Percentiles rank a stretch among this genome's conserved stretches.
Conservation (phyloP, 35 echinoderm and acorn worm genomes). For the Heliocidaris erythrogramma region DNA sequence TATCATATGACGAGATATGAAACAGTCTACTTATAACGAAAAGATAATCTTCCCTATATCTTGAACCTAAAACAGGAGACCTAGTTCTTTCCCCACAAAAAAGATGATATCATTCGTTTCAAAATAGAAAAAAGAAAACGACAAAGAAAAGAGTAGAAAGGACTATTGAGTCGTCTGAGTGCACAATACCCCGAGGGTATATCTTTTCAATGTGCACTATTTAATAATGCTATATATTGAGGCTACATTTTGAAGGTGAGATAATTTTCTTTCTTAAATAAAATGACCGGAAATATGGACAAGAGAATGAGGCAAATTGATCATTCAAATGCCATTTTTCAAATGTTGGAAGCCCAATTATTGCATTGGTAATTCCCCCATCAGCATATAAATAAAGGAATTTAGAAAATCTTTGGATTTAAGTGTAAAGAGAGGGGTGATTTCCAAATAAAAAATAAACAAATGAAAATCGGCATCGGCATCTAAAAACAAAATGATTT, state of each 20-base stretch:
- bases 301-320: neutral
- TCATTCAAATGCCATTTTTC: neutral
- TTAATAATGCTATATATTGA: neutral
- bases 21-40: neutral
- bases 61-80: neutral
- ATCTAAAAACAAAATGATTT: too few relatives aligned
- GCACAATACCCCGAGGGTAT: neutral
- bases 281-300: neutral
- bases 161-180: neutral
- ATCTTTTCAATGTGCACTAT: neutral
- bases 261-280: neutral
- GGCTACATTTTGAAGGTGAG: neutral
- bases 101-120: neutral
- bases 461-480: too few relatives aligned
- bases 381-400: too few relatives aligned
- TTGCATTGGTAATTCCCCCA: neutral
- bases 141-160: neutral
- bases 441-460: too few relatives aligned
- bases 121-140: neutral
- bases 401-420: neutral
- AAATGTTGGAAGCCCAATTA: neutral
- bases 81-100: neutral
- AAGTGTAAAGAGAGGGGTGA: too few relatives aligned
- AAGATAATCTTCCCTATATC: neutral
- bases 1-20: neutral